Evolutionary conservation across 2,113 vertebrate genomes (phyloP).

Genomic region (Muscicapa adusta): DNA sequence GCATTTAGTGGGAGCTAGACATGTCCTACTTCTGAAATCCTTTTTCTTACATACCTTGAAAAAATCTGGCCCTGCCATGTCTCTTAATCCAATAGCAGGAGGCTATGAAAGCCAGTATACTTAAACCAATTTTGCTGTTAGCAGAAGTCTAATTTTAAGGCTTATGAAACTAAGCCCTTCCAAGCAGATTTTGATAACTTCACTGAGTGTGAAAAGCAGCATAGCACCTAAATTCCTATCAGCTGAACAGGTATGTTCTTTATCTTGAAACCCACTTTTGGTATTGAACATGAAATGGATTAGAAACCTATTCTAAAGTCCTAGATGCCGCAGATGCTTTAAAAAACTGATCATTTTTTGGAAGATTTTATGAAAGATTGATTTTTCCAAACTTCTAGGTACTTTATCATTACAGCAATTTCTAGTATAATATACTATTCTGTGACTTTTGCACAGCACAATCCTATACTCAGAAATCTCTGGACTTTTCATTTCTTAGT

Average conservation of each 20-base stretch:
- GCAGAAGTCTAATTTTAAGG: background rate
- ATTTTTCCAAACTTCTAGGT: background rate
- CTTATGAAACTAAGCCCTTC: background rate
- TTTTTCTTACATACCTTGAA: background rate
- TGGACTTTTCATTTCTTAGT: background rate
- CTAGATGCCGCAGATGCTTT: background rate
- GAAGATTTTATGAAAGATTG: background rate
- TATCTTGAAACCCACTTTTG: background rate
- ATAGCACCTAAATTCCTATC: background rate
- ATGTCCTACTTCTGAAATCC: background rate
- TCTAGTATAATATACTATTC: background rate
- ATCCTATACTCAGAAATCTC: background rate
- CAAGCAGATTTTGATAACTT: background rate
- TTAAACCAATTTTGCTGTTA: background rate
- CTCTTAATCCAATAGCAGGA: background rate
- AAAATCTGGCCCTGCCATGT: background rate
- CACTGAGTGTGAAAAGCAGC: background rate
- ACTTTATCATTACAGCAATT: background rate
- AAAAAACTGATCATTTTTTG: background rate
- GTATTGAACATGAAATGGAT: background rate
- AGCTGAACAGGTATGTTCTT: background rate
- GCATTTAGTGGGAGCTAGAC: background rate
- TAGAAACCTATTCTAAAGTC: background rate
- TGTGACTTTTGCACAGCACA: background rate
- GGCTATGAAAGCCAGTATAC: background rate